Evolutionary conservation across 2,888 invertebrate genomes (phyloP).

Genomic region (Itoplectis maculator): DNA sequence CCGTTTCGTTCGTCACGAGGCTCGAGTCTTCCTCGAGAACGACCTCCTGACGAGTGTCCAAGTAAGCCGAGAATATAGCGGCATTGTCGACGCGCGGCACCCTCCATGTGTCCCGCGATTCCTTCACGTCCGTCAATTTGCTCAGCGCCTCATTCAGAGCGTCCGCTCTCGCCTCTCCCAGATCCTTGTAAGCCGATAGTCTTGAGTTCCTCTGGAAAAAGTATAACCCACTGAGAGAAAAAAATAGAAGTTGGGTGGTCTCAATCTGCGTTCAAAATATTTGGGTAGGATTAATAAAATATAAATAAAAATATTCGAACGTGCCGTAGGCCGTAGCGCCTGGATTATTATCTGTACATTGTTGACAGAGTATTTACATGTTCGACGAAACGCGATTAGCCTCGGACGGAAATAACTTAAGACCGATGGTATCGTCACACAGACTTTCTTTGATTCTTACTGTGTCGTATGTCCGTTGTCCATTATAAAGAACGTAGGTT

Average conservation of each 20-base stretch:
- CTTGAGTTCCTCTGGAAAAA: slow-evolving; percentile 49
- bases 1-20: slow-evolving; percentile 24
- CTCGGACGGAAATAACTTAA: too few relatives aligned
- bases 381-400: too few relatives aligned
- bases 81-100: slow-evolving; percentile 48
- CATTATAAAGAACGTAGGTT: too few relatives aligned
- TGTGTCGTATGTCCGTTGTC: too few relatives aligned
- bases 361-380: too few relatives aligned
- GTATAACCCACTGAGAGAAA: too few relatives aligned
- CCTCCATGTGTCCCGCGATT: slow-evolving; percentile 64
- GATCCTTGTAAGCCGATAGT: slow-evolving; percentile 59
- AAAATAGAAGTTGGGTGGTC: neutral
- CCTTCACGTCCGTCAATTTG: slow-evolving; percentile 46
- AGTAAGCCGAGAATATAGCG: slow-evolving; percentile 71
- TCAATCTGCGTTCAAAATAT: neutral
- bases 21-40: slow-evolving; percentile 68
- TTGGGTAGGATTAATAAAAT: neutral
- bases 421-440: too few relatives aligned
- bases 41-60: slow-evolving; percentile 73
- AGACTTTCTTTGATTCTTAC: too few relatives aligned
- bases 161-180: slow-evolving; percentile 48
- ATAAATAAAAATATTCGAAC: too few relatives aligned
- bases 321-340: too few relatives aligned
- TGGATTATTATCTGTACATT: too few relatives aligned
- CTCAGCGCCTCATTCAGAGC: slow-evolving; percentile 58